Base-by-base conservation (phyloP, 2,113 vertebrate species). In the Rhinolophus sinicus region DNA sequence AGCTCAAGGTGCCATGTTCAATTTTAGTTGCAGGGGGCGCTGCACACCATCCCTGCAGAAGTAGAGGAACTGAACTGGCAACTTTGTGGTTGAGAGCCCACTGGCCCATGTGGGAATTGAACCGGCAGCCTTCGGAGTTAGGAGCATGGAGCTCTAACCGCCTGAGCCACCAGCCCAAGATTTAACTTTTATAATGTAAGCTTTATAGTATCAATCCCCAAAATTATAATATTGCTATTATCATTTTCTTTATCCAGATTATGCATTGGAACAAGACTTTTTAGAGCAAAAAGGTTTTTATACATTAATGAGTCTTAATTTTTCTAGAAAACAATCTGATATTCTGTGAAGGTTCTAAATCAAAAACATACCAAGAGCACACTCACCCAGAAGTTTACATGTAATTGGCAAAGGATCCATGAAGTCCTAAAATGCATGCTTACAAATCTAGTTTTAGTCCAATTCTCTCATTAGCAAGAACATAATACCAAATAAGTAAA, bases 251-350 rank as follows among this genome's bases (percentile, higher is more conserved):
- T 50, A 77, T 21, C 69, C 3, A 76, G 4, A 69, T 26, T n/a
- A 35, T 47, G 33, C 24, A 56, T 1, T 92, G 24, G 28, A 94
- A 62, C 54, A 76, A 62, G 44, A 83, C 28, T 93, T 62, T 67
- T 30, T 72, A 44, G 14, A 95, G 30, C 69, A 93, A 16, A 52
- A 87, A 73, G 22, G 30, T 80, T 88, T 9, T 58, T 58, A 15
- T 10, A 40, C 44, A n/a, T 35, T 44, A 84, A 72, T 22, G 30
- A 56, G 33, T 70, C 26, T 56, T 78, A 94, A 72, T 11, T 40
- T 91, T 78, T 94, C 69, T 16, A 75, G 40, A 83, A 96, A 94
- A 58, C 67, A 62, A 75, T 19, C 9, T 69, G 40, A 76, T 54
- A 88, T 28, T 92, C 56, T 80, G 2, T n/a, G 44, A 88, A 65